These are phyloP conservation scores for Amazona vittata DNA, from an alignment of 2,113 vertebrate species.

Conservation along the genomic window DNA sequence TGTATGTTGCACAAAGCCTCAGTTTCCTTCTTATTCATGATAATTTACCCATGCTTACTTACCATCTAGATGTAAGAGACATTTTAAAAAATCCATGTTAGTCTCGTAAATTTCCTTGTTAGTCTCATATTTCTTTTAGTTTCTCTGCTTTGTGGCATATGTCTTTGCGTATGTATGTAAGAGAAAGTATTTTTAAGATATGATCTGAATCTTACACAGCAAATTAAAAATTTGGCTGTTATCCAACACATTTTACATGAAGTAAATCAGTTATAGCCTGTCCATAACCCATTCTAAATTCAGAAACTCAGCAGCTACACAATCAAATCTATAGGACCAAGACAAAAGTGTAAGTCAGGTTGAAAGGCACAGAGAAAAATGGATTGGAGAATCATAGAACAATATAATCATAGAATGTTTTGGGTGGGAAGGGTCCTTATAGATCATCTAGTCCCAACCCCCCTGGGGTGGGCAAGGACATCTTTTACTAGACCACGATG, in stretches of 20 bases:
- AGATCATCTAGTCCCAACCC: neutral
- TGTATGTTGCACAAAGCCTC: neutral
- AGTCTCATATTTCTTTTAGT: neutral
- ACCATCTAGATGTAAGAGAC: neutral
- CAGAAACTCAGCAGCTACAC: neutral
- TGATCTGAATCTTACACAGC: neutral
- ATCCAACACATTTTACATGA: neutral
- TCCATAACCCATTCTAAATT: constrained; percentile 27
- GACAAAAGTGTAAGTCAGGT: constrained; percentile 14
- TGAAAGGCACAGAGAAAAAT: constrained; percentile 14
- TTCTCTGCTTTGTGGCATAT: neutral
- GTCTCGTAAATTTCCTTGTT: neutral
- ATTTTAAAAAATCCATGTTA: neutral
- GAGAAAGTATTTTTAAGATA: neutral
- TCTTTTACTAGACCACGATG: neutral
- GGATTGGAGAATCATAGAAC: neutral
- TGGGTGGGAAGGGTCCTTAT: neutral
- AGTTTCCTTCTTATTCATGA: neutral
- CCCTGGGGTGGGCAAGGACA: neutral
- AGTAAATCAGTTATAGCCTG: constrained; percentile 21
- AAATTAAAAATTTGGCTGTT: constrained; percentile 21
- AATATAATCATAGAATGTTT: neutral
- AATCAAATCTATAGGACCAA: constrained; percentile 37
- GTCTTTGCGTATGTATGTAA: neutral
- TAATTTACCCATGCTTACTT: neutral